Conservation (phyloP, 2,113 vertebrate species). For the Sphaerodactylus townsendi region DNA sequence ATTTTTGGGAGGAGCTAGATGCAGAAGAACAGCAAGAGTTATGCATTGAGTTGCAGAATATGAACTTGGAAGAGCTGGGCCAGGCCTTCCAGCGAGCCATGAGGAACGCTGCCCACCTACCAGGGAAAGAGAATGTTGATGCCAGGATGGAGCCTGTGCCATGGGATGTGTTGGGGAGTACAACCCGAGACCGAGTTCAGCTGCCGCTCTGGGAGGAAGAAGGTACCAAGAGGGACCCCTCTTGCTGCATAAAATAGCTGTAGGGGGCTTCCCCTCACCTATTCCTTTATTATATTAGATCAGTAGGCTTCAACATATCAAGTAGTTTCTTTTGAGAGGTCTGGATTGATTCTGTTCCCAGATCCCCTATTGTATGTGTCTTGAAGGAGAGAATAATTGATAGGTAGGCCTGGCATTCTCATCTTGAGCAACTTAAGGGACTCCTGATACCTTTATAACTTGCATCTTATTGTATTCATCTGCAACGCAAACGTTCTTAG, state of each 20-base stretch:
- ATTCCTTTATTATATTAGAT: not conserved
- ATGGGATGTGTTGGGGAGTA: constrained; percentile 86
- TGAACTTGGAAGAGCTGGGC: constrained; percentile 85
- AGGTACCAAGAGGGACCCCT: constrained; percentile 71
- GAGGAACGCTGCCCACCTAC: constrained; percentile 61
- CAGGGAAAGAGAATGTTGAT: constrained; percentile 79
- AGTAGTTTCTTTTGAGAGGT: not conserved
- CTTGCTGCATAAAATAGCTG: not conserved
- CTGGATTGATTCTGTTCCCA: not conserved
- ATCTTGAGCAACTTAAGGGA: not conserved
- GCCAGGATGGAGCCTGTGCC: constrained; percentile 88
- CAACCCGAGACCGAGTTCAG: constrained; percentile 79
- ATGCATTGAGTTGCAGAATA: constrained; percentile 73
- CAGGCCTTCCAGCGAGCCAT: constrained; percentile 84
- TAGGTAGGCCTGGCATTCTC: not conserved
- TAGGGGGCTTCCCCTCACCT: not conserved
- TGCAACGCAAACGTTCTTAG: too few species aligned
- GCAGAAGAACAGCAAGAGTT: constrained; percentile 73
- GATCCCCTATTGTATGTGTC: too few species aligned
- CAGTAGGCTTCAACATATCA: not conserved
- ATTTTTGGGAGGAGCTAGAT: constrained; percentile 83
- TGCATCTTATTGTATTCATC: not conserved
- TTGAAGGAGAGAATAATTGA: not conserved
- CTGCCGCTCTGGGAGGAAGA: constrained; percentile 84
- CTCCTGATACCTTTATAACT: not conserved